Percentiles rank a stretch among this genome's conserved stretches.
These are phyloP conservation scores for Turritopsis dohrnii DNA, from an alignment of 30 jellyfish, hydroid and myxozoan genomes.

Conservation along the genomic window DNA sequence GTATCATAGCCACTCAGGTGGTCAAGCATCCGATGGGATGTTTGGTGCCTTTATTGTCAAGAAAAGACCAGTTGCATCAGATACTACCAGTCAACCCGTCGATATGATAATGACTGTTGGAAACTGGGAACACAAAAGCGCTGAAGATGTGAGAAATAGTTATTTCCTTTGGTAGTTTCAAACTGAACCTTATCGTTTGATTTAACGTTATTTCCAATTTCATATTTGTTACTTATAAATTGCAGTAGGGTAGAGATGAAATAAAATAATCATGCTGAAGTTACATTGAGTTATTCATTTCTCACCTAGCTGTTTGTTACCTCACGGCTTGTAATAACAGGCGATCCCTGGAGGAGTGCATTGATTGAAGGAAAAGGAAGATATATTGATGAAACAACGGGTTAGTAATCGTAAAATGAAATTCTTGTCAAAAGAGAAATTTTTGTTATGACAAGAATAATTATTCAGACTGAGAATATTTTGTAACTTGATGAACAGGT, in stretches of 20 bases:
- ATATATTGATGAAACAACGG: conserved; percentile 57
- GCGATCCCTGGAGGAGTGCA: conserved; percentile 93
- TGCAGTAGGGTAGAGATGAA: too few relatives aligned
- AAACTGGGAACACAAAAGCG: conserved; percentile 78
- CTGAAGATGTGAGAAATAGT: conserved; percentile 41
- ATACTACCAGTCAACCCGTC: conserved; percentile 34
- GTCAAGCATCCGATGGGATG: conserved; percentile 65
- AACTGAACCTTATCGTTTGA: too few relatives aligned
- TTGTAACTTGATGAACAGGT: too few relatives aligned
- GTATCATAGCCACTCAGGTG: conserved; percentile 85
- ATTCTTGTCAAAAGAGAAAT: too few relatives aligned
- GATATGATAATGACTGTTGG: conserved; percentile 82
- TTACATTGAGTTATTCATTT: too few relatives aligned
- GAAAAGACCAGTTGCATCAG: conserved; percentile 60
- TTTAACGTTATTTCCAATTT: too few relatives aligned
- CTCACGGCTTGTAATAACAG: conserved; percentile 33
- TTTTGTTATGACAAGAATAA: too few relatives aligned
- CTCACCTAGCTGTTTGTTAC: background rate
- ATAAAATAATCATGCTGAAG: too few relatives aligned
- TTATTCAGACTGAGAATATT: too few relatives aligned
- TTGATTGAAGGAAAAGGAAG: conserved; percentile 90
- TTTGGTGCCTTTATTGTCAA: conserved; percentile 63
- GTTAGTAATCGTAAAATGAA: too few relatives aligned
- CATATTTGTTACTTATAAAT: too few relatives aligned
- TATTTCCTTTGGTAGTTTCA: background rate